Base-by-base conservation (phyloP, 2,888 invertebrate genomes). In the Ophioninae sp. region DNA sequence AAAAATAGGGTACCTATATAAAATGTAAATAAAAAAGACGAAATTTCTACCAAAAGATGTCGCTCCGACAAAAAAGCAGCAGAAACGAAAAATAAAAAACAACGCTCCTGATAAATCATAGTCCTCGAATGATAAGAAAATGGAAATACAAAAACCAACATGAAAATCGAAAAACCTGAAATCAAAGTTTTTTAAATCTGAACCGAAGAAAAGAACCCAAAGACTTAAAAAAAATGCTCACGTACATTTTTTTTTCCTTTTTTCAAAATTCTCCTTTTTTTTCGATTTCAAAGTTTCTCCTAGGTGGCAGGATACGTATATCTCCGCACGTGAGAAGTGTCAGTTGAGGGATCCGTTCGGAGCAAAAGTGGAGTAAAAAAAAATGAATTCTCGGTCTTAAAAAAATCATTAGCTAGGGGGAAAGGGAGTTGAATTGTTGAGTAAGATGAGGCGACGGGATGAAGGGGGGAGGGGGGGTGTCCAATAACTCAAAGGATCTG, bases 401-500 rank as follows among this genome's bases (percentile, higher is more conserved):
- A 74, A 83, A 81, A 83, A 81, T 81, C 83, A 83, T 83, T 83
- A 83, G 83, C 23, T 65, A 63, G 59, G 61, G 13, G 23, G 9
- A 71, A 64, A 64, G 37, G 76, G 65, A 59, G 58, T 44, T n/a
- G 58, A 65, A 74, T 69, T 41, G 58, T 77, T 61, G 39, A 64
- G 51, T 6, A 61, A 63, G 68, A 58, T 65, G 23, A 37, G 71
- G 59, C 37, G 79, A 63, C 41, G 22, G 58, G 59, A 37, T 20
- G 72, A 30, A 56, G 72, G 58, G 39, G 69, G 63, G 67, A 56
- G 30, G 63, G 69, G 74, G 72, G 65, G 73, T 67, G 51, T 44
- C 90, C 89, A 90, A 91, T 91, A 91, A 91, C 88, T 91, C 91
- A 89, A 87, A 86, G 85, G 88, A 90, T 89, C 89, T 89, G 88